Conservation (phyloP, 2,797 vertebrate species). For the Schizopygopsis malacanthus region DNA sequence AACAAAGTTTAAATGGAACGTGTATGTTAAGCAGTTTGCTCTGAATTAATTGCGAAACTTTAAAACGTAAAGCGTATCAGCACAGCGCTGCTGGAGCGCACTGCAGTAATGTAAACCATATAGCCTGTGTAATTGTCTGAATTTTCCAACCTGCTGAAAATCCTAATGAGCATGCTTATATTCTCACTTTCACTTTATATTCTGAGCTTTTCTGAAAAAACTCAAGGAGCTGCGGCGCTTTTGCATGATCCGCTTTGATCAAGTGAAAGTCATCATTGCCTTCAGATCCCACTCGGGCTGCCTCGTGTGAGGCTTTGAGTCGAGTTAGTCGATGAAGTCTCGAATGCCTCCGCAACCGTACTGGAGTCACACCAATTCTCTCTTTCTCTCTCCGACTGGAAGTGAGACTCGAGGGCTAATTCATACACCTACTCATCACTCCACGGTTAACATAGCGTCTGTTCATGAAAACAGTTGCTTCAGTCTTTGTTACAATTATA, state of each 20-base stretch:
- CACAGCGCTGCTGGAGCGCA: background rate
- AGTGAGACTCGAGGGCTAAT: conserved; percentile 30
- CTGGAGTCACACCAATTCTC: conserved; percentile 31
- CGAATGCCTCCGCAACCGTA: conserved; percentile 15
- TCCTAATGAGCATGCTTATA: conserved; percentile 20
- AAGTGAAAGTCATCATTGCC: conserved; percentile 44
- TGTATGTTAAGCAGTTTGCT: background rate
- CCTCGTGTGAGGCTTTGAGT: conserved; percentile 40
- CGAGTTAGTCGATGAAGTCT: conserved; percentile 36
- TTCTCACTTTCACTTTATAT: conserved; percentile 22
- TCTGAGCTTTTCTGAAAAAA: conserved; percentile 9
- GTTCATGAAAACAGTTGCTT: conserved; percentile 18
- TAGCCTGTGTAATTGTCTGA: background rate
- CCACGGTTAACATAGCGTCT: conserved; percentile 37
- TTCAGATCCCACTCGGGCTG: conserved; percentile 54
- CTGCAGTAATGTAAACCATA: background rate
- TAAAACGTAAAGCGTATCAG: background rate
- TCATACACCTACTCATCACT: conserved; percentile 28
- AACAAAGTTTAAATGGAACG: background rate
- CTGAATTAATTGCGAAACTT: background rate
- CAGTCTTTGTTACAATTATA: background rate
- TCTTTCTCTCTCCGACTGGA: conserved; percentile 44
- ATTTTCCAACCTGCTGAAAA: conserved; percentile 19
- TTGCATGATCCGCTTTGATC: conserved; percentile 41
- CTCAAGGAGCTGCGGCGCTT: background rate